phyloP scores from a whole-genome alignment of 2,113 vertebrate genomes.

The Campylomormyrus numenius region DNA sequence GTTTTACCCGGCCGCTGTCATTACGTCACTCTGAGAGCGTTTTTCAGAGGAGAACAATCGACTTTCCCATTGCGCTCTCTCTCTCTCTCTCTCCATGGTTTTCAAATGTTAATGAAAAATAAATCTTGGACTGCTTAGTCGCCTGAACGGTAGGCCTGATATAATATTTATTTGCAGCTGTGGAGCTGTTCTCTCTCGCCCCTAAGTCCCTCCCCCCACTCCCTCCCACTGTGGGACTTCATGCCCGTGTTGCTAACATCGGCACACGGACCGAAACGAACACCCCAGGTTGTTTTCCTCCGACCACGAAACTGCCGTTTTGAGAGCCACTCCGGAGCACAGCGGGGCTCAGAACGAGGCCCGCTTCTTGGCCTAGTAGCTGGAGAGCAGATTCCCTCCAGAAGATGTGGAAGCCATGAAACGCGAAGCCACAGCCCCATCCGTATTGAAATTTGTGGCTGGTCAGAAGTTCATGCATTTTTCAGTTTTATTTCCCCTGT shows the following conservation, averaged over 20 bases:
- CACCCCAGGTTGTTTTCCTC: background rate
- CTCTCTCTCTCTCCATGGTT: background rate
- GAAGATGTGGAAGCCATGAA: background rate
- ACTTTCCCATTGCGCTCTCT: background rate
- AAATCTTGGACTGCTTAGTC: background rate
- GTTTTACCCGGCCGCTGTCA: background rate
- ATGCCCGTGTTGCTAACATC: background rate
- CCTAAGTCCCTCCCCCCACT: too few species aligned
- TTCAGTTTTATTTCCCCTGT: background rate
- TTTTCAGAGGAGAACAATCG: background rate
- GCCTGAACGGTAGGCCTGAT: background rate
- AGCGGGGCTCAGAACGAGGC: background rate
- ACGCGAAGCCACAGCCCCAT: background rate
- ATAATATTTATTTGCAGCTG: background rate
- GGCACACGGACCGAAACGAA: background rate
- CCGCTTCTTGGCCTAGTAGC: background rate
- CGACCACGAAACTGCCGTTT: background rate
- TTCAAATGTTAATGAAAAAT: constrained; percentile 6
- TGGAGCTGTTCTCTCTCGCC: background rate
- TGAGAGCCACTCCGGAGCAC: background rate
- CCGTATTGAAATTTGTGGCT: background rate
- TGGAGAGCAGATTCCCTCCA: background rate
- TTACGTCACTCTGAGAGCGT: background rate
- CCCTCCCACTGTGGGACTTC: background rate
- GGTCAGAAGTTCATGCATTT: background rate